Base-by-base conservation (phyloP, 2,888 invertebrate genomes). In the Eupeodes luniger region DNA sequence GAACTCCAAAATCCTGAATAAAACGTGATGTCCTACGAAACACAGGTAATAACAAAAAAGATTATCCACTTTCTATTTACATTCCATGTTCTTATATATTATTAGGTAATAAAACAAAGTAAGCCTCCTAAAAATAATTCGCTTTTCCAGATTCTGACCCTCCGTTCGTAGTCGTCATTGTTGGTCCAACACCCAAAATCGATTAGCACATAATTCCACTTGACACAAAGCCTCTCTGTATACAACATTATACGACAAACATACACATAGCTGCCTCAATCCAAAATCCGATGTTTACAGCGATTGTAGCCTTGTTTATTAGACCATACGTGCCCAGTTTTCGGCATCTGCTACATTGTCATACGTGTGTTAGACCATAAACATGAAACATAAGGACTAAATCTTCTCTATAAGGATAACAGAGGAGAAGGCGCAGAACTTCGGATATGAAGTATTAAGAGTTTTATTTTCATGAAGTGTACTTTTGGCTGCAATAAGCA, bases 151-250 rank as follows among this genome's bases (percentile, higher is more conserved):
- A 5, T 40, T 57, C 51, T 53, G 72, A 57, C 9, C 19, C n/a
- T n/a, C 1, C 4, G 27, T 44, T 44, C 10, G 44, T 6, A 10
- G 27, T 27, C 27, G 27, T 27, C 27, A 27, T 27, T 5, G 14
- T 19, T 19, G 10, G 53, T 12, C 66, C 66, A 69, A 70, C 14
- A 14, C 80, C 81, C 84, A 67, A 81, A 84, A 84, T 88, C 87
- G 84, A 88, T 88, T 84, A 88, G 84, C 87, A 88, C 87, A 88
- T 88, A 88, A 88, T 88, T 84, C 87, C 84, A 88, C 87, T 88
- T 62, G 81, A 88, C 77, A 78, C 87, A 88, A 81, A 78, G 84
- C 77, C 87, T 74, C 53, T 27, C 34, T 59, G 34, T 70, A 81
- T 64, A 64, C 4, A 44, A 55, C 44, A 44, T 72, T 67, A 61